Conservation (phyloP, 2,113 vertebrate species). For the Fregetta grallaria region DNA sequence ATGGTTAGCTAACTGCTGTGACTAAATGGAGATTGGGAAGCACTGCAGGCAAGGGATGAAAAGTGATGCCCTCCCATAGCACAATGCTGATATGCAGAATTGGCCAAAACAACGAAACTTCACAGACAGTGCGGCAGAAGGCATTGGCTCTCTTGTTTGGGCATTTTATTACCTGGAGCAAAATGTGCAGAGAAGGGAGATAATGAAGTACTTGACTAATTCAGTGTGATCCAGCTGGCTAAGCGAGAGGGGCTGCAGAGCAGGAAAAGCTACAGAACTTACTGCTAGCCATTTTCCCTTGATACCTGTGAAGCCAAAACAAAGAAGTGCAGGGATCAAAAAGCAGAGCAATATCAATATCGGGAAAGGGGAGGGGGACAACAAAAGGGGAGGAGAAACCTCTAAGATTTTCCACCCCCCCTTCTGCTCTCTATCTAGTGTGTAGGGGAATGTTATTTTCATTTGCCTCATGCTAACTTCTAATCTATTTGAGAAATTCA, state of each 20-base stretch:
- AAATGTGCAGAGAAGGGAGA: conserved; percentile 85
- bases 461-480: conserved; percentile 36
- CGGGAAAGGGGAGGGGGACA: background rate
- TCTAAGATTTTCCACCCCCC: background rate
- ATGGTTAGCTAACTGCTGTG: conserved; percentile 78
- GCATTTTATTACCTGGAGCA: conserved; percentile 89
- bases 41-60: conserved; percentile 78
- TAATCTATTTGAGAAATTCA: background rate
- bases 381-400: background rate
- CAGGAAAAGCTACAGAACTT: conserved; percentile 75
- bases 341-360: conserved; percentile 72
- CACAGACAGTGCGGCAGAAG: conserved; percentile 85
- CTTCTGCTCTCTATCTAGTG: background rate
- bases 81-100: conserved; percentile 71
- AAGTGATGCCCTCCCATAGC: conserved; percentile 72
- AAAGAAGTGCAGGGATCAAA: conserved; percentile 80
- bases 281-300: conserved; percentile 74
- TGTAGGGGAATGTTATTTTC: background rate
- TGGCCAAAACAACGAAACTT: conserved; percentile 81
- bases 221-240: conserved; percentile 92
- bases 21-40: conserved; percentile 75
- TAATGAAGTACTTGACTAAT: conserved; percentile 91
- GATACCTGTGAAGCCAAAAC: conserved; percentile 80
- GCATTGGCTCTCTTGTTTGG: conserved; percentile 78
- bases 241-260: conserved; percentile 87